These are phyloP conservation scores for Poecilia picta DNA, from an alignment of 2,797 vertebrate species.

Conservation along the genomic window DNA sequence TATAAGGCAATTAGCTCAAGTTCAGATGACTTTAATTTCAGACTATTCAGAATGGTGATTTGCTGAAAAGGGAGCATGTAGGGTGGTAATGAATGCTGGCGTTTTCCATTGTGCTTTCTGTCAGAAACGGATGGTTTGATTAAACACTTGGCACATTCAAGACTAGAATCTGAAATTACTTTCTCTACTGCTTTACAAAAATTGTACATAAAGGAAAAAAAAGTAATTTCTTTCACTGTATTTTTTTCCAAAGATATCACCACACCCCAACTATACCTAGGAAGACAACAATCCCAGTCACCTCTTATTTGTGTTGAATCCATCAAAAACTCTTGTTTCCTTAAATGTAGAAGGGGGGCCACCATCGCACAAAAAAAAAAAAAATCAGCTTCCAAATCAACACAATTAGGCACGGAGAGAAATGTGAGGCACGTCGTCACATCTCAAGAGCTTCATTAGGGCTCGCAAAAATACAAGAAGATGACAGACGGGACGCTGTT, in stretches of 20 bases:
- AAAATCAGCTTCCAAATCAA: slow-evolving; percentile 57
- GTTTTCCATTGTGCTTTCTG: slow-evolving; percentile 21
- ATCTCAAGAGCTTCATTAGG: slow-evolving; percentile 57
- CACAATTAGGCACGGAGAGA: slow-evolving; percentile 69
- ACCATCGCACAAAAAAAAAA: slow-evolving; percentile 30
- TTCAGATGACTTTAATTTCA: slow-evolving; percentile 58
- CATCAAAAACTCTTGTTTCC: slow-evolving; percentile 64
- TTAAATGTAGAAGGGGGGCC: slow-evolving; percentile 61
- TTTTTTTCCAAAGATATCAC: slow-evolving; percentile 11
- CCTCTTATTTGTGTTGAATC: slow-evolving; percentile 58
- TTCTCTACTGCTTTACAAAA: slow-evolving; percentile 16
- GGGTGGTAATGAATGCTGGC: slow-evolving; percentile 37
- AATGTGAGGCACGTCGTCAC: slow-evolving; percentile 57
- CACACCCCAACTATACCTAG: slow-evolving; percentile 24
- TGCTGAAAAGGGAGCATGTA: slow-evolving; percentile 46
- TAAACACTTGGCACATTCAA: slow-evolving; percentile 22
- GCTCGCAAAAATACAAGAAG: slow-evolving; percentile 41
- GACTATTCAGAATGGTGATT: slow-evolving; percentile 36
- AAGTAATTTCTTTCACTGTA: not conserved
- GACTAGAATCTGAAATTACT: slow-evolving; percentile 21
- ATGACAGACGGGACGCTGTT: slow-evolving; percentile 44
- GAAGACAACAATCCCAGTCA: slow-evolving; percentile 39
- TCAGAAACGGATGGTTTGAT: slow-evolving; percentile 36
- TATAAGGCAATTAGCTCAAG: slow-evolving; percentile 34
- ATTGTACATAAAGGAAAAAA: not conserved